Conservation (phyloP, 2,888 invertebrate species). For the Bellardia bayeri region DNA sequence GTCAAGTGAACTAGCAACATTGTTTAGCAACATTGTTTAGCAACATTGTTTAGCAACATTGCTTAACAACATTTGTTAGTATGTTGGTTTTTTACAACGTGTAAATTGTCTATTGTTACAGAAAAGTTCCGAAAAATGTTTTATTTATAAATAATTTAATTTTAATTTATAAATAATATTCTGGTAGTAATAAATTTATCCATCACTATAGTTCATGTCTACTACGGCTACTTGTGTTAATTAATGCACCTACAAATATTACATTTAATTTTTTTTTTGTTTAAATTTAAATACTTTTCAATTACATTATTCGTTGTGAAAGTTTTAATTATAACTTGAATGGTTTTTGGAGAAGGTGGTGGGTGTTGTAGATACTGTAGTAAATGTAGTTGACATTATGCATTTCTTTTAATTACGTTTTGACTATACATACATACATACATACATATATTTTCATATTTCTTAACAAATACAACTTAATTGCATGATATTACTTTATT, state of each 20-base stretch:
- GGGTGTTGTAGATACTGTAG: conserved; percentile 24
- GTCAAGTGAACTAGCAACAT: background rate
- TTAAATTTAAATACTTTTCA: conserved; percentile 13
- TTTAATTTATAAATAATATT: no score
- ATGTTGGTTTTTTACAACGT: background rate
- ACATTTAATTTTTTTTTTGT: conserved; percentile 12
- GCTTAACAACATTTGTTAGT: background rate
- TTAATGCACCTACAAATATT: background rate
- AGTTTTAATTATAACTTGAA: conserved; percentile 48
- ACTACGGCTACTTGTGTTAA: background rate
- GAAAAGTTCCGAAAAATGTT: no score
- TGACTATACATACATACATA: no score
- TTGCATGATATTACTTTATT: conserved; percentile 40
- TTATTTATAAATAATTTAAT: no score
- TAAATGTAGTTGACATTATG: conserved; percentile 40
- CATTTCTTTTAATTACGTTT: conserved; percentile 53
- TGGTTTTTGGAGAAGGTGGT: conserved; percentile 9
- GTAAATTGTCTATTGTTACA: no score
- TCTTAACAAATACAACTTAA: conserved; percentile 7
- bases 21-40: background rate
- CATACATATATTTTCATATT: background rate
- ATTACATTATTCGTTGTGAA: conserved; percentile 30
- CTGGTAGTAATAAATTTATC: no score
- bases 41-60: background rate
- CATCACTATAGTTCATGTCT: no score